These are phyloP conservation scores for Leptosomus discolor DNA, from an alignment of 2,113 vertebrate genomes.

Conservation along the genomic window DNA sequence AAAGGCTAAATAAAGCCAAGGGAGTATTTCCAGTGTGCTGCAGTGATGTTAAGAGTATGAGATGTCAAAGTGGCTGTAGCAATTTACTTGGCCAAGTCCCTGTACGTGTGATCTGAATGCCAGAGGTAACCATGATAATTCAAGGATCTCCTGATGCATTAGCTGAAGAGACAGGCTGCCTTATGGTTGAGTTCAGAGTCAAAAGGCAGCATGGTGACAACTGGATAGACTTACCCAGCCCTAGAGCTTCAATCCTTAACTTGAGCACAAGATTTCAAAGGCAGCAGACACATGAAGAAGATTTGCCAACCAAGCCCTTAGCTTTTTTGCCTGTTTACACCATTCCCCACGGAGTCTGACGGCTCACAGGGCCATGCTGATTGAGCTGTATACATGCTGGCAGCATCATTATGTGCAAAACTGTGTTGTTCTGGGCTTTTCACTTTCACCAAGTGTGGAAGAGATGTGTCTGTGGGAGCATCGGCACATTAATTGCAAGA, in stretches of 20 bases:
- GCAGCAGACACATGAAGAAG: not conserved
- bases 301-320: not conserved
- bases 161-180: not conserved
- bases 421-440: not conserved
- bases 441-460: not conserved
- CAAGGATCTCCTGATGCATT: not conserved
- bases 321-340: not conserved
- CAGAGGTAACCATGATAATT: not conserved
- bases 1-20: not conserved
- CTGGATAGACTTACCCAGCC: not conserved
- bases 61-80: not conserved
- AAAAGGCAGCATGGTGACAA: not conserved
- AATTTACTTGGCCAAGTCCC: not conserved
- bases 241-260: not conserved
- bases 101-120: not conserved
- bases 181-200: not conserved
- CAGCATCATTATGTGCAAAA: not conserved
- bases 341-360: not conserved
- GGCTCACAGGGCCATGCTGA: fast-evolving
- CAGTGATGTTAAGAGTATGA: not conserved
- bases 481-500: not conserved
- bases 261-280: not conserved
- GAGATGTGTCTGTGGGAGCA: not conserved
- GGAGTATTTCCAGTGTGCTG: not conserved
- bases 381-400: not conserved